These are phyloP conservation scores for Daptonema setosum DNA, from an alignment of 2,888 invertebrate species.

Conservation along the genomic window DNA sequence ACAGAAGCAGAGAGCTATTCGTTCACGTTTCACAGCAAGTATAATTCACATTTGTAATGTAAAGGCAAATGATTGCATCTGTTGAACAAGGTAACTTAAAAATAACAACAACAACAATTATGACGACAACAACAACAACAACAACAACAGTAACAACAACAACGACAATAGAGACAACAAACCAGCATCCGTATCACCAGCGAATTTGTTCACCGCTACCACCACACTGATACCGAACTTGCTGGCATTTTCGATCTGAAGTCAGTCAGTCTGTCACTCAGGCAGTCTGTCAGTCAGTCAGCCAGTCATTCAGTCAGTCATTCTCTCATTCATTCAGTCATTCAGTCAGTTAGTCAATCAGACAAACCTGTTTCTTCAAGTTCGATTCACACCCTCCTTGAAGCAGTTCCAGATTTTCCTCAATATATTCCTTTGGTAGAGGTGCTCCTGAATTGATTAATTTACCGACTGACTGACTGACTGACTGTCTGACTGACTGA, in stretches of 20 bases:
- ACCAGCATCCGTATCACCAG: constrained; percentile 61
- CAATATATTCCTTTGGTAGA: constrained; percentile 55
- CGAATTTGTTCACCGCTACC: constrained; percentile 69
- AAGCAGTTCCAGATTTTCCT: constrained; percentile 57
- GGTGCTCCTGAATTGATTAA: constrained; percentile 44
- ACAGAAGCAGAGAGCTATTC: too few species aligned
- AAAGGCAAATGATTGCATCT: too few species aligned
- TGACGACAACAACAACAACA: too few species aligned
- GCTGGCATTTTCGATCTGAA: constrained; percentile 61
- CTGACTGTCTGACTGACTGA: too few species aligned
- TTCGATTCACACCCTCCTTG: constrained; percentile 60
- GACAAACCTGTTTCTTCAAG: constrained; percentile 45
- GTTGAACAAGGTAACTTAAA: too few species aligned
- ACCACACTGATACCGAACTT: constrained; percentile 79
- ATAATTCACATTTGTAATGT: too few species aligned
- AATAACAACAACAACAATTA: too few species aligned
- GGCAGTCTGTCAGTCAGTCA: neutral
- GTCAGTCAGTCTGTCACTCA: too few species aligned
- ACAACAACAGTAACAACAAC: too few species aligned
- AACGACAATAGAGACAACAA: too few species aligned
- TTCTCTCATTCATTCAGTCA: neutral
- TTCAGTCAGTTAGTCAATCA: neutral
- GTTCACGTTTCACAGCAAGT: too few species aligned
- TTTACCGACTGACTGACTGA: too few species aligned
- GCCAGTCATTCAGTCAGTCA: neutral